Evolutionary conservation across 2,113 vertebrate species (phyloP).

Genomic region (Candoia aspera): DNA sequence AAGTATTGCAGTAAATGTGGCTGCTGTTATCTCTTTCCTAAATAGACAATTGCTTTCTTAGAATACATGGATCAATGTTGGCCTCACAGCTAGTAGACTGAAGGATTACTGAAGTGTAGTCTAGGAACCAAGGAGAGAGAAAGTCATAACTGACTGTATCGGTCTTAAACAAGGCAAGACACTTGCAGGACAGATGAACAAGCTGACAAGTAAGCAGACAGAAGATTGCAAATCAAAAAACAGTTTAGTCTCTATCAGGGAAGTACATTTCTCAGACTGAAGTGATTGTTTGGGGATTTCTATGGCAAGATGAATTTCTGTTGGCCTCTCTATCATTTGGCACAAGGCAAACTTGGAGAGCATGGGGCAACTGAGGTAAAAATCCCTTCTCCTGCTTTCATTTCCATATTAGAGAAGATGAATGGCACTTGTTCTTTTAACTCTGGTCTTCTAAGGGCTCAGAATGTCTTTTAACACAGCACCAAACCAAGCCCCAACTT

Average conservation of each 20-base stretch:
- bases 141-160: background rate
- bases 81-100: background rate
- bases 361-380: background rate
- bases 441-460: background rate
- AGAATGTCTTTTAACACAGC: background rate
- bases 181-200: background rate
- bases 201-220: background rate
- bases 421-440: background rate
- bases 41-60: background rate
- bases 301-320: background rate
- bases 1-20: background rate
- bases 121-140: background rate
- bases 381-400: background rate
- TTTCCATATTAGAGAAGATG: background rate
- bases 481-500: background rate
- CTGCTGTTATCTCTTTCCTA: background rate
- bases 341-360: background rate
- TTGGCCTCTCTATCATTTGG: background rate
- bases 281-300: background rate
- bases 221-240: background rate
- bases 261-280: background rate
- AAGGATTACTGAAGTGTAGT: background rate
- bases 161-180: background rate
- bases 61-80: background rate
- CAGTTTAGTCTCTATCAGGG: background rate